Conservation (phyloP, 2,797 vertebrate species). For the Podarcis siculus region DNA sequence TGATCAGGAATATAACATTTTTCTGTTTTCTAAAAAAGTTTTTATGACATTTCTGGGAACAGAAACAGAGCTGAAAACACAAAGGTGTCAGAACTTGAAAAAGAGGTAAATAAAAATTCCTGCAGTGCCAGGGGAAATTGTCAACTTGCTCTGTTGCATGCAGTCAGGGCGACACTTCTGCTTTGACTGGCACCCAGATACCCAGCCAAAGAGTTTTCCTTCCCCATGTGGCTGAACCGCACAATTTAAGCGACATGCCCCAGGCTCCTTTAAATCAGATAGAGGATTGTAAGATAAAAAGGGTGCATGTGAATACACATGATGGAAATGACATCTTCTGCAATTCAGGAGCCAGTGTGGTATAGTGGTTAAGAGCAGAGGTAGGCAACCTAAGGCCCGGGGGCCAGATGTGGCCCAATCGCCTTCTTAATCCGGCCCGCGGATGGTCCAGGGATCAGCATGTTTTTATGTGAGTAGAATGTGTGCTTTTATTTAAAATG, state of each 20-base stretch:
- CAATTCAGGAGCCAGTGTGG: too few species aligned
- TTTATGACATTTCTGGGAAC: not conserved
- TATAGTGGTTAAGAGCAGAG: too few species aligned
- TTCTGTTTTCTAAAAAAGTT: slow-evolving; percentile 37
- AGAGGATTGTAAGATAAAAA: not conserved
- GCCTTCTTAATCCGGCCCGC: too few species aligned
- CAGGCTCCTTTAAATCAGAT: not conserved
- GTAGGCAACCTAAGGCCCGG: too few species aligned
- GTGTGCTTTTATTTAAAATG: too few species aligned
- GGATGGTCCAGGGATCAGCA: too few species aligned
- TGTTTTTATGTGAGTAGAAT: too few species aligned
- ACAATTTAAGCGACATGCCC: not conserved
- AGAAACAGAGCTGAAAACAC: not conserved
- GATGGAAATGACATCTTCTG: not conserved
- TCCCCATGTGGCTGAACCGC: not conserved
- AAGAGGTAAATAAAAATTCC: not conserved
- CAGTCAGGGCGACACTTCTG: not conserved
- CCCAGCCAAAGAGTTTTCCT: not conserved
- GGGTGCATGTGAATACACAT: not conserved
- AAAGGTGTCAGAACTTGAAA: not conserved
- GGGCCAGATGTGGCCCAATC: too few species aligned
- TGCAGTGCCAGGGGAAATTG: not conserved
- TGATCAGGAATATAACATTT: slow-evolving; percentile 47
- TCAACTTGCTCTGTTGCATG: not conserved
- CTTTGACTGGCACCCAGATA: not conserved